These are phyloP conservation scores for Blastomussa wellsi DNA, from an alignment of 92 coral and sea anemone genomes.

Conservation along the genomic window DNA sequence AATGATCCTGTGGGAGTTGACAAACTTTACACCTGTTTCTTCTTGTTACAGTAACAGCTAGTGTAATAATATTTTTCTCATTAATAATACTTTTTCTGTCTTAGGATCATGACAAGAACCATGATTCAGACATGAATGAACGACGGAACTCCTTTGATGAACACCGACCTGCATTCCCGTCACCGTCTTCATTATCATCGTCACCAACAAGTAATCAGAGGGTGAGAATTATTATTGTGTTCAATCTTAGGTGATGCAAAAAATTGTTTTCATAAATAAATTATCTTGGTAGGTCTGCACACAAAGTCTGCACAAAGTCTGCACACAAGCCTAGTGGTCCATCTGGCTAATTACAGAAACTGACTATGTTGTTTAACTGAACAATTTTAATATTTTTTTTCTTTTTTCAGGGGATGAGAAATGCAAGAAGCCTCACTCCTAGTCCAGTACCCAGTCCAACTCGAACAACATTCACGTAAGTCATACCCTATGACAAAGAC, in stretches of 20 bases:
- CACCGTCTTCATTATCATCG: constrained; percentile 86
- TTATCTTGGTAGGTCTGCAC: too few species aligned
- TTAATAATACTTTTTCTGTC: not conserved
- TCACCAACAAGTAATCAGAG: constrained; percentile 83
- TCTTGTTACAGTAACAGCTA: too few species aligned
- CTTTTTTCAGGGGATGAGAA: constrained; percentile 63
- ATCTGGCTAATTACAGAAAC: too few species aligned
- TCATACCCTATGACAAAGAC: constrained; percentile 31
- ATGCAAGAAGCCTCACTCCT: constrained; percentile 89
- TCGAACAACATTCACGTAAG: constrained; percentile 75
- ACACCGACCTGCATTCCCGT: constrained; percentile 70
- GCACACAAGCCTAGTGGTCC: too few species aligned
- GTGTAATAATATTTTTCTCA: too few species aligned
- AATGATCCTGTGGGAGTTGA: too few species aligned
- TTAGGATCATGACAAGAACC: constrained; percentile 74
- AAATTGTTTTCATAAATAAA: not conserved
- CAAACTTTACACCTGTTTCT: too few species aligned
- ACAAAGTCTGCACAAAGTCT: too few species aligned
- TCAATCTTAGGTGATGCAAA: not conserved
- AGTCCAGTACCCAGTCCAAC: constrained; percentile 99
- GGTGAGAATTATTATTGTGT: constrained; percentile 38
- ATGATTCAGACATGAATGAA: constrained; percentile 84
- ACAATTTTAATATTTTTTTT: not conserved
- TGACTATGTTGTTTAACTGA: too few species aligned
- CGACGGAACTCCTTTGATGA: constrained; percentile 92